phyloP scores from a whole-genome alignment of 2,113 vertebrate genomes.

The Pipa parva region DNA sequence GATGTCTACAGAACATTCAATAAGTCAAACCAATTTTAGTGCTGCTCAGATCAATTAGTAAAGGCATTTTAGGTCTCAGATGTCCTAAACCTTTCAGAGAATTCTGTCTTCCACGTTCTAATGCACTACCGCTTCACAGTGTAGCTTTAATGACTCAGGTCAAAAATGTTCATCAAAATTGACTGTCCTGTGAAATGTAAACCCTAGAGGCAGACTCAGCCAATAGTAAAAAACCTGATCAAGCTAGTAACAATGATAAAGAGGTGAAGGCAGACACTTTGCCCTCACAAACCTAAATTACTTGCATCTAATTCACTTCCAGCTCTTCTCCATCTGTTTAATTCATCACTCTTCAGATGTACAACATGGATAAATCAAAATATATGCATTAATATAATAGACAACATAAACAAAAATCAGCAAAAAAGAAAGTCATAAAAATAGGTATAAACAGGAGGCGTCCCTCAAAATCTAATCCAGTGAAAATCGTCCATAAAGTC shows the following conservation, averaged over 20 bases:
- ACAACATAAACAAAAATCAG: too few species aligned
- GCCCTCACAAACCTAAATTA: constrained; percentile 18
- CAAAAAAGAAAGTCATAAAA: too few species aligned
- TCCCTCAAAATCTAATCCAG: too few species aligned
- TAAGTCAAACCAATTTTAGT: too few species aligned
- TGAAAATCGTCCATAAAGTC: too few species aligned
- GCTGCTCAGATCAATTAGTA: too few species aligned
- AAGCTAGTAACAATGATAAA: constrained; percentile 36
- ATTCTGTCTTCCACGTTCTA: neutral
- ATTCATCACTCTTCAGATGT: too few species aligned
- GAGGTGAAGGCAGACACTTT: constrained; percentile 33
- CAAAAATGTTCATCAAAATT: constrained; percentile 18
- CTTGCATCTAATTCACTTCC: constrained; percentile 30
- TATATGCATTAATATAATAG: too few species aligned
- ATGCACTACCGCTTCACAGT: neutral
- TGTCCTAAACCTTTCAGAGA: neutral
- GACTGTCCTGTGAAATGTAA: constrained; percentile 6
- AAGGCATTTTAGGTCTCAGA: too few species aligned
- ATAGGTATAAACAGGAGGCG: too few species aligned
- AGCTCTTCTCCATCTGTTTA: constrained; percentile 25
- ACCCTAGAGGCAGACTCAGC: constrained; percentile 16
- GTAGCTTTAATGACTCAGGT: constrained; percentile 4
- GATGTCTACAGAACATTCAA: too few species aligned
- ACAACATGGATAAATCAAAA: too few species aligned
- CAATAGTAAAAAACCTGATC: constrained; percentile 23